phyloP scores from a whole-genome alignment of 2,113 vertebrate species.

The Dryoscopus gambensis region DNA sequence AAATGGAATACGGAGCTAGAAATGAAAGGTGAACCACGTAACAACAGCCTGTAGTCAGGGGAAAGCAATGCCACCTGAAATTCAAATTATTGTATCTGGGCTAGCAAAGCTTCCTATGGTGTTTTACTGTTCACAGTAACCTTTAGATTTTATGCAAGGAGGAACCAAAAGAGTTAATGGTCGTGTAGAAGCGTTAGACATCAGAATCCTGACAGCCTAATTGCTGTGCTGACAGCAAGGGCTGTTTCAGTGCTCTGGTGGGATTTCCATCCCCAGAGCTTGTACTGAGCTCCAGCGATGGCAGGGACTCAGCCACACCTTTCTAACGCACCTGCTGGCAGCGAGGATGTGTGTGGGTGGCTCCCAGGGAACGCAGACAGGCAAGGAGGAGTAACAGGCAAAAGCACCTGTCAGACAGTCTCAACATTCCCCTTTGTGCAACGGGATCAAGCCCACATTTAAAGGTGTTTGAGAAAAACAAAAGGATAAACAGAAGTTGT shows the following conservation, averaged over 20 bases:
- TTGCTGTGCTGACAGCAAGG: slow-evolving; percentile 15
- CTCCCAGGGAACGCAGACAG: not conserved
- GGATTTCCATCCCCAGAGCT: not conserved
- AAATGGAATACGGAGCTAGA: not conserved
- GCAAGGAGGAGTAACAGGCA: not conserved
- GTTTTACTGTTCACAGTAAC: not conserved
- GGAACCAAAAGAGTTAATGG: not conserved
- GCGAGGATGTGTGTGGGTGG: not conserved
- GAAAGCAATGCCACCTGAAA: not conserved
- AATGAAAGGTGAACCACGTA: not conserved
- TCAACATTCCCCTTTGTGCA: not conserved
- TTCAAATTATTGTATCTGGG: not conserved
- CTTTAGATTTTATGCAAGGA: not conserved
- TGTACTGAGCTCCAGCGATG: not conserved
- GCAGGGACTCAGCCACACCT: slow-evolving; percentile 7
- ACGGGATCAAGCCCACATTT: not conserved
- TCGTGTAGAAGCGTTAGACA: not conserved
- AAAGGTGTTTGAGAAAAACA: not conserved
- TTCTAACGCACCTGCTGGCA: not conserved
- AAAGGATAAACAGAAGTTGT: not conserved
- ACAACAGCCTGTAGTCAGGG: not conserved
- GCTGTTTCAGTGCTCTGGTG: not conserved
- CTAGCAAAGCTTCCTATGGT: not conserved
- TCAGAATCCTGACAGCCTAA: slow-evolving; percentile 21
- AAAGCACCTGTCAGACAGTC: not conserved